phyloP scores from a whole-genome alignment of 2,113 vertebrate genomes.

The Vicugna pacos region DNA sequence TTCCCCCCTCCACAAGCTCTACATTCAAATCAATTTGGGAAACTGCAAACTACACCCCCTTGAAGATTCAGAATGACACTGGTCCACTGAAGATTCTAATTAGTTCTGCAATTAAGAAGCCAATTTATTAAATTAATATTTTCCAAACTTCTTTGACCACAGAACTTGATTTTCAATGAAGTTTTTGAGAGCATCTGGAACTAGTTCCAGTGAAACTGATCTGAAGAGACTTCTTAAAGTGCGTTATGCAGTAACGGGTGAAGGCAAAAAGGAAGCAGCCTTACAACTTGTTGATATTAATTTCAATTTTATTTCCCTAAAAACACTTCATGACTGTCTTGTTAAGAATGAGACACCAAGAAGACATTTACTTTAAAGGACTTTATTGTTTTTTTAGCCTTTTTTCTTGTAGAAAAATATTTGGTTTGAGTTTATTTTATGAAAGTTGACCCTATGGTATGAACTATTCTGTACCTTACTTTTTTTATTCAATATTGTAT shows the following conservation, averaged over 20 bases:
- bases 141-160: conserved; percentile 32
- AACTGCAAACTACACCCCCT: background rate
- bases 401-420: background rate
- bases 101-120: conserved; percentile 22
- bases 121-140: conserved; percentile 48
- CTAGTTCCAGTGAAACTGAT: conserved; percentile 1
- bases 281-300: conserved; percentile 22
- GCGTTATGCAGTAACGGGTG: background rate
- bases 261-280: background rate
- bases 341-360: background rate
- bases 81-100: background rate
- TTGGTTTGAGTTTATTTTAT: conserved; percentile 17
- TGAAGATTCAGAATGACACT: background rate
- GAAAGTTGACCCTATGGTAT: background rate
- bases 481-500: background rate
- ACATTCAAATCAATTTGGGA: background rate
- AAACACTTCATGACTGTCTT: background rate
- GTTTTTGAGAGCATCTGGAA: background rate
- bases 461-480: background rate
- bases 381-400: background rate
- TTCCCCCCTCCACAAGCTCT: background rate
- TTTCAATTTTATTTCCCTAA: conserved; percentile 46
- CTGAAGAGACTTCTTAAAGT: background rate
- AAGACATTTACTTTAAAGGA: background rate
- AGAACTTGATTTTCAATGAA: conserved; percentile 46